These are phyloP conservation scores for Raja brachyura DNA, from an alignment of 2,113 vertebrate genomes.

Conservation along the genomic window DNA sequence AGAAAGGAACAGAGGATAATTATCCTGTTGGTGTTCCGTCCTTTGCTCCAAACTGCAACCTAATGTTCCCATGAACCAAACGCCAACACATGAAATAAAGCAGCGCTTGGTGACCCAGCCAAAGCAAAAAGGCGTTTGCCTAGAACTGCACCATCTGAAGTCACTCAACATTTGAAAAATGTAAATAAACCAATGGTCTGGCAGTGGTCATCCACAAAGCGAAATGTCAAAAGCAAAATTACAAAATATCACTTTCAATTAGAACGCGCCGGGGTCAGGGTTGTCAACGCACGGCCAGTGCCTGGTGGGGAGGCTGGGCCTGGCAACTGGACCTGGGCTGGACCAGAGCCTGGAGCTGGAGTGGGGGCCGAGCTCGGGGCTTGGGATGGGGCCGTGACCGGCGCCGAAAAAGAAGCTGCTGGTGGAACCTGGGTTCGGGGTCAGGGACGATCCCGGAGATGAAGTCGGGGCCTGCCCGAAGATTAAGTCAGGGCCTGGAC, in stretches of 20 bases:
- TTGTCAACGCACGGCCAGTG: no score
- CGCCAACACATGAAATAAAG: neutral
- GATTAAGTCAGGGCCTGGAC: no score
- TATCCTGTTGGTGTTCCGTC: neutral
- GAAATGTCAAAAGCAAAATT: neutral
- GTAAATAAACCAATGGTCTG: neutral
- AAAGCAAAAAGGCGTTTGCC: neutral
- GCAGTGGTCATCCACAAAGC: neutral
- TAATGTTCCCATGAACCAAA: neutral
- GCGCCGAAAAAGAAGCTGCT: no score
- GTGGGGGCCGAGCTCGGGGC: no score
- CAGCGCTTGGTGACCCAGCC: neutral
- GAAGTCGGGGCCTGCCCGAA: no score
- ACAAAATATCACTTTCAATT: neutral
- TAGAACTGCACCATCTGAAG: neutral
- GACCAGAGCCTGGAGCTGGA: no score
- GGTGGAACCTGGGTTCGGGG: no score
- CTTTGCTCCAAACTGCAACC: neutral
- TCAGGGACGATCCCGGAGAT: no score
- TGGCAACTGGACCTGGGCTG: no score
- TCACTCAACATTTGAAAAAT: neutral
- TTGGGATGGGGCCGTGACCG: no score
- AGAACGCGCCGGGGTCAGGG: no score
- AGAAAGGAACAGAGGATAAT: neutral
- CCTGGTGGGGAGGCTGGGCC: no score